Conservation (phyloP, 2,113 vertebrate genomes). For the Parotia lawesii region DNA sequence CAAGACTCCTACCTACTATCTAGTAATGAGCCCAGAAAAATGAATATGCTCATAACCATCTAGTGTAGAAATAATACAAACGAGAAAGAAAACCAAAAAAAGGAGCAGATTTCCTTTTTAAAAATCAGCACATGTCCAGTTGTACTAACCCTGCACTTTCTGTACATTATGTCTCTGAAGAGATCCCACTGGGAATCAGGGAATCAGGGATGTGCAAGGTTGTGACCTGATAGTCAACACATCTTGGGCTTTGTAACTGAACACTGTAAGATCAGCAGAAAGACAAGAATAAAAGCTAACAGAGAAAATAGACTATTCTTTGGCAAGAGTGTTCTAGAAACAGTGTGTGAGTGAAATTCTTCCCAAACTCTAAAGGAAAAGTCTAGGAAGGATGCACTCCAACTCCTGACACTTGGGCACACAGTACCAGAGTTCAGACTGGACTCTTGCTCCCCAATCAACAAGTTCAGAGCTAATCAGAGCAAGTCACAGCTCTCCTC, state of each 20-base stretch:
- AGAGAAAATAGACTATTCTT: neutral
- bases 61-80: neutral
- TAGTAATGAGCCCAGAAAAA: neutral
- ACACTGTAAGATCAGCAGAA: neutral
- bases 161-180: neutral
- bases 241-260: neutral
- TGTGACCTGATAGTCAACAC: neutral
- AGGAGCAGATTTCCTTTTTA: neutral
- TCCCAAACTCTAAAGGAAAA: neutral
- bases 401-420: neutral
- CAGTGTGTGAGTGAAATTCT: neutral
- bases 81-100: neutral
- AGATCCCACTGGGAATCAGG: neutral
- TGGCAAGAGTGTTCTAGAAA: neutral
- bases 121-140: neutral
- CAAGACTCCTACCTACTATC: neutral
- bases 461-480: neutral
- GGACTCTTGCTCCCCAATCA: neutral
- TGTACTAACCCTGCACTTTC: neutral
- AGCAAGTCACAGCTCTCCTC: neutral
- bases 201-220: neutral
- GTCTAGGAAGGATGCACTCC: neutral
- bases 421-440: neutral
- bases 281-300: neutral
- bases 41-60: neutral